Base-by-base conservation (phyloP, 2,888 invertebrate genomes). In the Pandemis heparana region DNA sequence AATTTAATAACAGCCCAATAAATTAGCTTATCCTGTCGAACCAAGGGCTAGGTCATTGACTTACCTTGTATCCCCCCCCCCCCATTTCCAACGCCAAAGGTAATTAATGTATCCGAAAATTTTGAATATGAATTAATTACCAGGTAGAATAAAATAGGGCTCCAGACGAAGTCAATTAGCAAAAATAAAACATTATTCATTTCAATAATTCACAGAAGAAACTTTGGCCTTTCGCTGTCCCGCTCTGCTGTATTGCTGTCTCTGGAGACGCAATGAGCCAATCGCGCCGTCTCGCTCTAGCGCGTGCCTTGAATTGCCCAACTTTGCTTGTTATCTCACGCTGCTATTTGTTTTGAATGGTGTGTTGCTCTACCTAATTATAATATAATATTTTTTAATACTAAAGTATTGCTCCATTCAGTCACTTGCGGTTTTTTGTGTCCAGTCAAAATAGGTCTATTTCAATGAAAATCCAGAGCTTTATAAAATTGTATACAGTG, bases 101-200 rank as follows among this genome's bases (percentile, higher is more conserved):
- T 81, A 85, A 86, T 86, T 83, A 87, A 83, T 79, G 74, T 79
- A 77, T 81, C 80, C 75, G 76, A 85, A 82, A 83, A 80, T 80
- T 83, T 78, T 59, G 65, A 83, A 77, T 65, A 74, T 70, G 60
- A 79, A 83, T 80, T 77, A 87, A 85, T 86, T 83, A 85, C 81
- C 78, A 84, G 82, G 78, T 80, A 72, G 75, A 79, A 79, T 76
- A 68, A 68, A 67, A 63, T 73, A 69, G 23, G 53, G 63, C 59
- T 32, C 68, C 71, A 71, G 60, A 56, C 73, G 63, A 64, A 69
- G 73, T 69, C 73, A 73, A 73, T 90, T 88, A 89, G 82, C 83
- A 84, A 89, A 32, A 88, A 89, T 88, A 87, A 88, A 87, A 88
- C 83, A 87, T 87, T 85, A 90, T 87, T 89, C 85, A 88, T 89